phyloP scores from a whole-genome alignment of 2,888 invertebrate species.

The Cyaniris semiargus region DNA sequence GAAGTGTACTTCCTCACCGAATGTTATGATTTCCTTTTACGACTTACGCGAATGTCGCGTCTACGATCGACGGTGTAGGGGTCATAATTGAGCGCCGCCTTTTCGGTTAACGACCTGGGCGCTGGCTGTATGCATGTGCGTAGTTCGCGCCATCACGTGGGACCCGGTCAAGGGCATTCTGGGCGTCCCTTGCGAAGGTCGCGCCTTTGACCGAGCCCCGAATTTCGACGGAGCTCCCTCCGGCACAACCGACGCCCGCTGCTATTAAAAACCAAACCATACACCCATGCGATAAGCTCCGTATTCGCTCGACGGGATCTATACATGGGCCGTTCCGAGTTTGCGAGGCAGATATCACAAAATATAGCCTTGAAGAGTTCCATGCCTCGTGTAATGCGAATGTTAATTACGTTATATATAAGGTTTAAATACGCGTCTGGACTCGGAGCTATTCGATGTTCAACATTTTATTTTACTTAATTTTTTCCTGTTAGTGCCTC shows the following conservation, averaged over 20 bases:
- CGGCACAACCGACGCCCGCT: background rate
- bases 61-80: conserved; percentile 32
- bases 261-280: background rate
- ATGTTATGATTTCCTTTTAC: conserved; percentile 30
- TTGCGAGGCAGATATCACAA: conserved; percentile 14
- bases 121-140: conserved; percentile 41
- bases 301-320: background rate
- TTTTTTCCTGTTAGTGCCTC: background rate
- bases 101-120: conserved; percentile 35
- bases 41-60: conserved; percentile 32
- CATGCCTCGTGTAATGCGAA: conserved; percentile 29
- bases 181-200: conserved; percentile 48
- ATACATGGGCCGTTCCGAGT: background rate
- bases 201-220: conserved; percentile 46
- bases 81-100: conserved; percentile 34
- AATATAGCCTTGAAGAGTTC: conserved; percentile 31
- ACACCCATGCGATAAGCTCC: background rate
- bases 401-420: conserved; percentile 25
- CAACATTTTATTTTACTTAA: background rate
- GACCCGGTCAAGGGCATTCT: conserved; percentile 50
- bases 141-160: conserved; percentile 46
- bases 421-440: background rate
- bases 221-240: conserved; percentile 43
- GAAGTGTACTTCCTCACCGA: conserved; percentile 36
- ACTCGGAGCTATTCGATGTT: background rate